A percentile compares a stretch with the other conserved stretches of the same genome.
Evolutionary conservation across 2,888 invertebrate genomes (phyloP).

Genomic region (Agonopterix arenella): DNA sequence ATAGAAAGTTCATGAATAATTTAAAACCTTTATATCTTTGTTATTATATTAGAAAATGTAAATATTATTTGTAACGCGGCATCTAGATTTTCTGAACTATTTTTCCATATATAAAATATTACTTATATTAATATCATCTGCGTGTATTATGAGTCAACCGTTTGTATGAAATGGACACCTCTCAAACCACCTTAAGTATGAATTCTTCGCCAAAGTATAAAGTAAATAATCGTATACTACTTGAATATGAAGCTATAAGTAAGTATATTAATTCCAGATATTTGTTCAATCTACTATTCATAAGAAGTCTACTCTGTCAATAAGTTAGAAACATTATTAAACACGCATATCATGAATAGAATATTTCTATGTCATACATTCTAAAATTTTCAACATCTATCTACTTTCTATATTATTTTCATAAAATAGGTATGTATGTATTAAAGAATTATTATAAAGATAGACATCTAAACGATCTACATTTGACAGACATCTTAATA

Average conservation of each 20-base stretch:
- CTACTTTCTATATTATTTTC: constrained; percentile 44
- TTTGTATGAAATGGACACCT: too few relatives aligned
- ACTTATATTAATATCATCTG: too few relatives aligned
- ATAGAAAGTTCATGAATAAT: too few relatives aligned
- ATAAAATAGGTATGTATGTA: constrained; percentile 34
- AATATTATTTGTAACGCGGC: too few relatives aligned
- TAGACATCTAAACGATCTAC: constrained; percentile 3
- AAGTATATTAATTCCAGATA: neutral
- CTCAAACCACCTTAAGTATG: too few relatives aligned
- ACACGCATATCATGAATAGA: constrained; percentile 28
- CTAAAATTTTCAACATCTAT: constrained; percentile 61
- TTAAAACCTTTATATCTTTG: too few relatives aligned
- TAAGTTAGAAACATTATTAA: constrained; percentile 28
- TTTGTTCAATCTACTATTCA: constrained; percentile 26
- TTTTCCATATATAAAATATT: too few relatives aligned
- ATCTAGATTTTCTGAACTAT: too few relatives aligned
- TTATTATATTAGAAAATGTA: too few relatives aligned
- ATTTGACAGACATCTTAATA: constrained; percentile 12
- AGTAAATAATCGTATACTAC: too few relatives aligned
- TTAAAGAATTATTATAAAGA: constrained; percentile 15
- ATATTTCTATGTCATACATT: constrained; percentile 29
- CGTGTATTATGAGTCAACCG: too few relatives aligned
- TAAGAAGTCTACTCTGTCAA: constrained; percentile 55
- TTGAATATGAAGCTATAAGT: neutral
- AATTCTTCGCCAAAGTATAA: too few relatives aligned